phyloP scores from a whole-genome alignment of 1,140 invertebrate genomes.

The Andricus grossulariae region DNA sequence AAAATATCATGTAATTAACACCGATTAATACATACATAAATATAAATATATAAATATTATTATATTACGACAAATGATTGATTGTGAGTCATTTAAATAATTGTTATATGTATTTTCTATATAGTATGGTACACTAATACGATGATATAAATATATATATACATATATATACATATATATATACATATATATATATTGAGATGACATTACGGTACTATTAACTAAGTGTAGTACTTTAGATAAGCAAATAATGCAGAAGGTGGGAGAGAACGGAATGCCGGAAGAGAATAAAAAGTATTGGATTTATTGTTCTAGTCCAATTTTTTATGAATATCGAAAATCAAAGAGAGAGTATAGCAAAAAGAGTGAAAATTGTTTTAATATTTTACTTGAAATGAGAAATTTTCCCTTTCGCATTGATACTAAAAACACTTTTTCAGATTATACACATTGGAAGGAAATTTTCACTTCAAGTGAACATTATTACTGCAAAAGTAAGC shows the following conservation, averaged over 20 bases:
- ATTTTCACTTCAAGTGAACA: slow-evolving; percentile 58
- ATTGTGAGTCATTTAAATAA: slow-evolving; percentile 75
- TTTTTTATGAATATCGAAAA: slow-evolving; percentile 65
- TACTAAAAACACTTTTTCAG: slow-evolving; percentile 45
- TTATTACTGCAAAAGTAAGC: slow-evolving; percentile 47
- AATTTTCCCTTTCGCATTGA: not conserved
- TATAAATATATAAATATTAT: slow-evolving; percentile 53
- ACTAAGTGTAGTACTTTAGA: slow-evolving; percentile 72
- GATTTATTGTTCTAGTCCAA: slow-evolving; percentile 62
- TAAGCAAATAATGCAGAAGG: slow-evolving; percentile 58
- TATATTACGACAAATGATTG: slow-evolving; percentile 65
- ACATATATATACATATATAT: slow-evolving; percentile 55
- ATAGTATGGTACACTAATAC: slow-evolving; percentile 69
- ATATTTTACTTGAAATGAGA: slow-evolving; percentile 24
- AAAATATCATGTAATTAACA: slow-evolving; percentile 73
- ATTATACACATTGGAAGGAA: slow-evolving; percentile 50
- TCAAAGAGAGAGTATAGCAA: slow-evolving; percentile 42
- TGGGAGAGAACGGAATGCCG: slow-evolving; percentile 33
- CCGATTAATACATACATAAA: slow-evolving; percentile 62
- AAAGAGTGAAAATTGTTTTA: not conserved
- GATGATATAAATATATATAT: slow-evolving; percentile 54
- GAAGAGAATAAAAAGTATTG: slow-evolving; percentile 53
- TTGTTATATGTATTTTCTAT: slow-evolving; percentile 75
- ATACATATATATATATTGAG: slow-evolving; percentile 62
- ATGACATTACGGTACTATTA: slow-evolving; percentile 72